Evolutionary conservation across 2,888 invertebrate genomes (phyloP).

Genomic region (Hetaerina titia): DNA sequence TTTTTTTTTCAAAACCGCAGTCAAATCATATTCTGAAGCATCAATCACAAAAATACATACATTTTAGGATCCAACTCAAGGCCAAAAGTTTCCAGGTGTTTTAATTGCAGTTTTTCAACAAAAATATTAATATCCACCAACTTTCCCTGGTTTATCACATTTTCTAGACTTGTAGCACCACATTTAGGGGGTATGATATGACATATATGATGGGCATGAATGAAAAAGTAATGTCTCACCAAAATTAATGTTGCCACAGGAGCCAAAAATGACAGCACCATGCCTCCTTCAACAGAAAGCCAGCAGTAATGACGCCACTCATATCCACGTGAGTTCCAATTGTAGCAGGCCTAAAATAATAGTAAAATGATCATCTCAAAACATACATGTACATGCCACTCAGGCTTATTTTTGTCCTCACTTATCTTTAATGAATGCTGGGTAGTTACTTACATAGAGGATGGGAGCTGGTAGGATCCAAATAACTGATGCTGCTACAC

Average conservation of each 20-base stretch:
- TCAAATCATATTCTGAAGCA: too few relatives aligned
- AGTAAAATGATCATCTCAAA: not conserved
- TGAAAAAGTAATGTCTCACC: constrained; percentile 76
- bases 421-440: not conserved
- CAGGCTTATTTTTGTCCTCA: not conserved
- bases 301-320: constrained; percentile 87
- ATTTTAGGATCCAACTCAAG: too few relatives aligned
- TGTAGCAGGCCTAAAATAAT: constrained; percentile 80
- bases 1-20: too few relatives aligned
- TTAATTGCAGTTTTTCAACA: too few relatives aligned
- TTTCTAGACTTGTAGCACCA: not conserved
- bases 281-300: constrained; percentile 88
- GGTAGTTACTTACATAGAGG: constrained; percentile 24
- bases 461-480: constrained; percentile 51
- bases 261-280: constrained; percentile 87
- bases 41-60: too few relatives aligned
- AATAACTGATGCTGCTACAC: constrained; percentile 40
- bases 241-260: constrained; percentile 85
- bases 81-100: too few relatives aligned
- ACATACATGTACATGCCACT: constrained; percentile 62
- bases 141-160: not conserved
- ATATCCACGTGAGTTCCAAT: constrained; percentile 85
- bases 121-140: too few relatives aligned
- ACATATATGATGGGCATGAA: constrained; percentile 74
- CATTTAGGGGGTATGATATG: not conserved